Percentiles rank a stretch among this genome's conserved stretches.
These are phyloP conservation scores for Branchellion lobata DNA, from an alignment of 2,888 invertebrate genomes.

Conservation along the genomic window DNA sequence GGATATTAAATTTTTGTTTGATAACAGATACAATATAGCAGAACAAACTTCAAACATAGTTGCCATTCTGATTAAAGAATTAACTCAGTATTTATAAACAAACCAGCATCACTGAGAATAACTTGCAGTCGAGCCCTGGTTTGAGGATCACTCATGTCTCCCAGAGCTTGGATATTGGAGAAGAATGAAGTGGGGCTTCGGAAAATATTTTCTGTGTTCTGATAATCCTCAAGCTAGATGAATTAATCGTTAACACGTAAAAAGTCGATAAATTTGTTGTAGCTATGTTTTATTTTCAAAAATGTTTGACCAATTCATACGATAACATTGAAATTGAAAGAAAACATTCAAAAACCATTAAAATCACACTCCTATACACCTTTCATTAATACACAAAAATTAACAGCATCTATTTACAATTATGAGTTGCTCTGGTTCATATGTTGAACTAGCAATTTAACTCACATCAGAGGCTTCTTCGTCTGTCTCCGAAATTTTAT, in stretches of 20 bases:
- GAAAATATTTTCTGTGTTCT: background rate
- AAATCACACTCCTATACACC: no score
- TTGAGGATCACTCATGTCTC: conserved; percentile 24
- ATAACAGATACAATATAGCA: no score
- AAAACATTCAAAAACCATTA: background rate
- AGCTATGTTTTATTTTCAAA: background rate
- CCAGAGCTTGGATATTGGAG: background rate
- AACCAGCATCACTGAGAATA: conserved; percentile 21
- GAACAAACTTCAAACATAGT: no score
- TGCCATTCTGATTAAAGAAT: no score
- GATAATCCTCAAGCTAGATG: background rate
- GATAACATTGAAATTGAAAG: background rate
- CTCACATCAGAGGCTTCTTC: conserved; percentile 4
- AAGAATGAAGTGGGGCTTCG: background rate
- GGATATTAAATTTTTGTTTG: no score
- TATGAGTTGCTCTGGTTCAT: no score
- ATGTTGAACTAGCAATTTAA: no score
- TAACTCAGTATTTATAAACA: no score
- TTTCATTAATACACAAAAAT: no score
- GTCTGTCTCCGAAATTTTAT: background rate
- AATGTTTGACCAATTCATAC: background rate
- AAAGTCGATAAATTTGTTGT: background rate
- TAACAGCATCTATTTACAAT: no score
- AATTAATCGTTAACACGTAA: background rate
- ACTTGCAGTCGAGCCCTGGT: conserved; percentile 32